Evolutionary conservation across 2,888 invertebrate species (phyloP), one percentile per base, ranked within the genome.

Genomic region (Hyles lineata): DNA sequence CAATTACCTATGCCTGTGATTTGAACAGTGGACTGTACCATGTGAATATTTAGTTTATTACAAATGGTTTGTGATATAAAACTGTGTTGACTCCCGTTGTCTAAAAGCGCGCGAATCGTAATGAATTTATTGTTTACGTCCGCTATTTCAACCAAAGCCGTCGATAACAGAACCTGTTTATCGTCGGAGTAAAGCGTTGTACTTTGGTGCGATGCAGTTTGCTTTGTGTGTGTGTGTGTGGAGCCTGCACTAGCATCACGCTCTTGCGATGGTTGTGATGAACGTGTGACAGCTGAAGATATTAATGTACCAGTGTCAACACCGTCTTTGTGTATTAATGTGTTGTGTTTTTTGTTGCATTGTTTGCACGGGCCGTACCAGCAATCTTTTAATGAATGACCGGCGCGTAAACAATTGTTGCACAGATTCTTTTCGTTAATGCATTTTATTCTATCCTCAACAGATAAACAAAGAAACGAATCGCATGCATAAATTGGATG

Each of bases 51-150:
- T 71, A 76, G 72, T 50, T 61, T 35, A 35, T 55, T 43, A 69
- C 61, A 59, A 70, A 74, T 32, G 72, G 59, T 9, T 50, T 29
- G 70, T 76, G 73, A 59, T 11, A 76, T 74, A 58, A 74, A 74
- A 70, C 72, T 23, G 21, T 55, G 50, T 19, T 70, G 71, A 58
- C 71, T 74, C 1, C 76, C 76, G 25, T 70, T 74, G 35, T 76
- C 74, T 19, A 74, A 70, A 62, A 74, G 62, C n/a, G 74, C 75
- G 11, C 69, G 71, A 17, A 58, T 70, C 35, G 74, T 76, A 21
- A 73, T 71, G 72, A 73, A 72, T 55, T 17, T 70, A 61, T 23
- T 72, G 70, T 7, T 43, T 32, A 55, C 61, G 50, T 50, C 43
- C 25, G 61, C 23, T 23, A 50, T 9, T 59, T 52, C 25, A 21